Conservation (phyloP, 2,888 invertebrate genomes). For the Terebella lapidaria region DNA sequence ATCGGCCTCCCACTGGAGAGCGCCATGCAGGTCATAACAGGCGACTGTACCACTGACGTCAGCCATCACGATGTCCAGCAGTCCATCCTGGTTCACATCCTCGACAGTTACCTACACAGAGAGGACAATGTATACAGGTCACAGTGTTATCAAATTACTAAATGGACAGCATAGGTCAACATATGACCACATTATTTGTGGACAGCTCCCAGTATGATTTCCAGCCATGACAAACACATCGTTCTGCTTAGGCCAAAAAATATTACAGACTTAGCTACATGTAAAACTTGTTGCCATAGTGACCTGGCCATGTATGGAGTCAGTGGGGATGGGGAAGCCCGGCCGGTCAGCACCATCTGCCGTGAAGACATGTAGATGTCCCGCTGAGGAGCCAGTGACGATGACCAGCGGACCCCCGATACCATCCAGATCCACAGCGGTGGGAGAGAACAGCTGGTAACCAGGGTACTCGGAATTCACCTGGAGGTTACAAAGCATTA, state of each 20-base stretch:
- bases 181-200: too few relatives aligned
- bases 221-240: background rate
- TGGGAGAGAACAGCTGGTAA: conserved; percentile 42
- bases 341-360: conserved; percentile 25
- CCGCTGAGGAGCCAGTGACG: conserved; percentile 39
- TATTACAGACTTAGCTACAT: too few relatives aligned
- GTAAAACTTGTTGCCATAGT: too few relatives aligned
- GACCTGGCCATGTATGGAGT: conserved; percentile 38
- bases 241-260: background rate
- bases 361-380: conserved; percentile 36
- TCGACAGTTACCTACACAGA: conserved; percentile 38
- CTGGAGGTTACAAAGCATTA: too few relatives aligned
- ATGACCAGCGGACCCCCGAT: conserved; percentile 36
- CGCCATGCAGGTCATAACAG: conserved; percentile 33
- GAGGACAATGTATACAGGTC: too few relatives aligned
- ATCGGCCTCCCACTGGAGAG: conserved; percentile 33
- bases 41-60: conserved; percentile 40
- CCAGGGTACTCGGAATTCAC: conserved; percentile 30
- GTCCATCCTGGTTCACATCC: conserved; percentile 35
- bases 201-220: too few relatives aligned
- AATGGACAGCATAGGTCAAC: too few relatives aligned
- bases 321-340: conserved; percentile 37
- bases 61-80: conserved; percentile 36
- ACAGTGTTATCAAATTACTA: too few relatives aligned
- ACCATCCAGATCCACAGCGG: conserved; percentile 41